phyloP scores from a whole-genome alignment of 2,888 invertebrate species.

The Timandra comae region DNA sequence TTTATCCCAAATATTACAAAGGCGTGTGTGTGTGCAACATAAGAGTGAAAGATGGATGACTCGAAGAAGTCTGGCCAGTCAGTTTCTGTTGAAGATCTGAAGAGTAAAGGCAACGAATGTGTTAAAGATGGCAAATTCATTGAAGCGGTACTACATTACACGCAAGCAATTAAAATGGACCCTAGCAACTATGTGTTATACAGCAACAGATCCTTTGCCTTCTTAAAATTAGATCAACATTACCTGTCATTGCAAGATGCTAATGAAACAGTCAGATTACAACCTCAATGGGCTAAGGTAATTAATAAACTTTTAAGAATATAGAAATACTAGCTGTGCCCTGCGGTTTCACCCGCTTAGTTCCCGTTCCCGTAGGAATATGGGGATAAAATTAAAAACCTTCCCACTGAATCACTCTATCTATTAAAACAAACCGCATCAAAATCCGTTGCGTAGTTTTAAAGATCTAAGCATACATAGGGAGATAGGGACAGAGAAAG shows the following conservation, averaged over 20 bases:
- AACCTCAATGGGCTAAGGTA: constrained; percentile 89
- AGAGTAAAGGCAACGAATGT: constrained; percentile 85
- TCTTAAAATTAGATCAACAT: constrained; percentile 85
- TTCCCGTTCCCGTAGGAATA: no score
- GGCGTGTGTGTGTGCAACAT: no score
- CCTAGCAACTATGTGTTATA: constrained; percentile 82
- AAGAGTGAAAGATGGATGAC: constrained; percentile 53
- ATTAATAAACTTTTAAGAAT: no score
- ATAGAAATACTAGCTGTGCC: no score
- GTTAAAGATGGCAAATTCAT: constrained; percentile 83
- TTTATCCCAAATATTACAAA: no score
- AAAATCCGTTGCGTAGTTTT: no score
- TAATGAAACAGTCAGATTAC: constrained; percentile 82
- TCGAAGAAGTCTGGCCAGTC: constrained; percentile 45
- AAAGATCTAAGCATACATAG: no score
- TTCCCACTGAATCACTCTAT: no score
- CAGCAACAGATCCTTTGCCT: constrained; percentile 89
- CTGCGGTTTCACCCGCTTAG: no score
- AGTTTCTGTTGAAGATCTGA: constrained; percentile 75
- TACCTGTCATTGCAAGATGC: constrained; percentile 88
- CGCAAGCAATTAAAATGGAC: constrained; percentile 85
- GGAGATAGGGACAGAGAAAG: no score
- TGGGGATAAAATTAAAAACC: no score
- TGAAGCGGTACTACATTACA: constrained; percentile 87
- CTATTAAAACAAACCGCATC: no score